phyloP scores from a whole-genome alignment of 2,113 vertebrate genomes.

The Rhegmatorhina hoffmannsi region DNA sequence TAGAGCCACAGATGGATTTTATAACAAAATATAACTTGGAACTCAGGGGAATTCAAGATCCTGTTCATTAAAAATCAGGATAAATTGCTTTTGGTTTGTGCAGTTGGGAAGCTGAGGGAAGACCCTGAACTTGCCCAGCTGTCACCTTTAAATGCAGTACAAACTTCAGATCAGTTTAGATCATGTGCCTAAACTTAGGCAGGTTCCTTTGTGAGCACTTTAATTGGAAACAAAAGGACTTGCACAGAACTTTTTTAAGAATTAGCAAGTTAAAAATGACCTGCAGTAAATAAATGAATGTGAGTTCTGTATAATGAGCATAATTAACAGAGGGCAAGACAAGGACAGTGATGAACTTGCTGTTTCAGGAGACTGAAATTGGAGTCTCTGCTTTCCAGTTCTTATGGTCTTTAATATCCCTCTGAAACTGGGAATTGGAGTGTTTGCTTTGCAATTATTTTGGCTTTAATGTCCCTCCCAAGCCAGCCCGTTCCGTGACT shows the following conservation, averaged over 20 bases:
- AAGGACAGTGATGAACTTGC: accelerated
- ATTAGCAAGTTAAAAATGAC: background rate
- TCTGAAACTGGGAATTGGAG: background rate
- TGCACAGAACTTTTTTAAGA: accelerated
- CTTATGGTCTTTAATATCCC: accelerated
- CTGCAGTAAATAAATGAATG: background rate
- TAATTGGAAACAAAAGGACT: background rate
- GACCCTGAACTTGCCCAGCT: background rate
- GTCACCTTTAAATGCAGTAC: background rate
- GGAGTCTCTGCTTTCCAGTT: background rate
- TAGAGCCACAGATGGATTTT: background rate
- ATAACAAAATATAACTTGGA: accelerated
- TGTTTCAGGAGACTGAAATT: background rate
- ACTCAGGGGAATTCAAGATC: background rate
- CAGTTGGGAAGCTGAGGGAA: background rate
- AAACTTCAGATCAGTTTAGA: background rate
- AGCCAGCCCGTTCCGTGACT: accelerated
- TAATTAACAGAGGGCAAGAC: too few relatives aligned
- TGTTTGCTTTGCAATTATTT: accelerated
- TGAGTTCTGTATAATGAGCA: accelerated
- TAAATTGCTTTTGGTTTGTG: background rate
- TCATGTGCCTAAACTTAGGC: background rate
- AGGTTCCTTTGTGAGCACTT: background rate
- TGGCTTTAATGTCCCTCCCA: background rate
- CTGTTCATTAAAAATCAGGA: background rate